Conservation (phyloP, 2,113 vertebrate genomes). For the Hystrix brachyura region DNA sequence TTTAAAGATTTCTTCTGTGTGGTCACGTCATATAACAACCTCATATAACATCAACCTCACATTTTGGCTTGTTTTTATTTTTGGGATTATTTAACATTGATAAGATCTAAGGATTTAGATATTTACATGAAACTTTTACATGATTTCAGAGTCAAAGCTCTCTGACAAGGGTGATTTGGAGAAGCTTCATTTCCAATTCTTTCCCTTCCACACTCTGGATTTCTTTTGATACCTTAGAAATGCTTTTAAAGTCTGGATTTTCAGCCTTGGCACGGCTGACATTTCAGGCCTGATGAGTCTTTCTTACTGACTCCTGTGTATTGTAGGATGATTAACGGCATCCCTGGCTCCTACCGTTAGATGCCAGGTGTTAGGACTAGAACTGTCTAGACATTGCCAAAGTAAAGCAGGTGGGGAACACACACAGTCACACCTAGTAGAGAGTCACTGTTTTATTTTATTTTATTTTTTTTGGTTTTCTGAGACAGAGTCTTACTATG, state of each 20-base stretch:
- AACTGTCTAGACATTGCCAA: constrained; percentile 18
- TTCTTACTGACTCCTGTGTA: background rate
- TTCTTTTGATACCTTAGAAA: background rate
- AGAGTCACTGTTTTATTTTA: constrained; percentile 17
- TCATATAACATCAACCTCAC: constrained; percentile 47
- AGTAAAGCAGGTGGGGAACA: background rate
- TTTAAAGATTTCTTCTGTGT: background rate
- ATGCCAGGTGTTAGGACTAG: background rate
- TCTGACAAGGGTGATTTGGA: constrained; percentile 30
- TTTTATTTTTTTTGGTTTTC: no score
- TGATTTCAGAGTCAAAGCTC: constrained; percentile 60
- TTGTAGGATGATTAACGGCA: background rate
- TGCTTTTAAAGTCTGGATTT: constrained; percentile 19
- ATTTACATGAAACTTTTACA: constrained; percentile 65
- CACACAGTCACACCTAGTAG: background rate
- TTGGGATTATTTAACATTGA: constrained; percentile 60
- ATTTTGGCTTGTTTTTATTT: constrained; percentile 68
- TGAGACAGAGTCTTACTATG: no score
- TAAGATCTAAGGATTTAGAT: constrained; percentile 68
- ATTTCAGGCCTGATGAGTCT: background rate
- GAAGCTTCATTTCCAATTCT: constrained; percentile 46
- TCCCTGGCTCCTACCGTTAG: background rate
- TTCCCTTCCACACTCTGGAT: constrained; percentile 4
- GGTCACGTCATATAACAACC: background rate
- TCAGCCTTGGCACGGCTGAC: background rate